Evolutionary conservation across 2,113 vertebrate genomes (phyloP).

Genomic region (Odobenus rosmarus): DNA sequence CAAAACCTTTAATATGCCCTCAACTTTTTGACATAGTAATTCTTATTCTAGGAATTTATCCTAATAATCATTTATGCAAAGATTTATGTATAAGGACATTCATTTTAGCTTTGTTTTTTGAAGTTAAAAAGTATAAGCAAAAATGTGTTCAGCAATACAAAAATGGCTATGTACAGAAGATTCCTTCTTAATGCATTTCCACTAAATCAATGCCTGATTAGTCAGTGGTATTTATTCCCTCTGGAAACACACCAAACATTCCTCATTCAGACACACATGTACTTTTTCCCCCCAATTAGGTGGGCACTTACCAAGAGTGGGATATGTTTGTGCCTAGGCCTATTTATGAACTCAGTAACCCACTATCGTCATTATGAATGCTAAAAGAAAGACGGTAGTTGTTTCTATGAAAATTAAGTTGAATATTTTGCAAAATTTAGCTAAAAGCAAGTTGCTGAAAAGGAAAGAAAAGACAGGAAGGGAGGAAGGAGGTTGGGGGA

Average conservation of each 20-base stretch:
- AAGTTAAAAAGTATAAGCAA: background rate
- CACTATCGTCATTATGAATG: background rate
- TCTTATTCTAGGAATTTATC: background rate
- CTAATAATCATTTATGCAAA: background rate
- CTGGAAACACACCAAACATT: background rate
- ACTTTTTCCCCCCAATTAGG: background rate
- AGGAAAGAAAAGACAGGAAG: background rate
- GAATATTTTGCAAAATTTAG: constrained; percentile 4
- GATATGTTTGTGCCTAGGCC: background rate
- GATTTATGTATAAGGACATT: background rate
- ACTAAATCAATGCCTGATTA: background rate
- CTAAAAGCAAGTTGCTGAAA: background rate
- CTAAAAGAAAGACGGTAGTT: background rate
- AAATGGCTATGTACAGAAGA: background rate
- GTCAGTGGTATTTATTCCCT: background rate
- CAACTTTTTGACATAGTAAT: background rate
- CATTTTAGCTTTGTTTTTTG: background rate
- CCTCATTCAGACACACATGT: background rate
- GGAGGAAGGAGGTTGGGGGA: too few relatives aligned
- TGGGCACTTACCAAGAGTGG: background rate
- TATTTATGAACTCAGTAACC: background rate
- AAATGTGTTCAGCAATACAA: background rate
- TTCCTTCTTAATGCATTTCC: background rate
- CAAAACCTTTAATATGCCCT: background rate
- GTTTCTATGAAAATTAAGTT: background rate